phyloP scores from a whole-genome alignment of 1,140 invertebrate species.

The Lasioglossum albipes region DNA sequence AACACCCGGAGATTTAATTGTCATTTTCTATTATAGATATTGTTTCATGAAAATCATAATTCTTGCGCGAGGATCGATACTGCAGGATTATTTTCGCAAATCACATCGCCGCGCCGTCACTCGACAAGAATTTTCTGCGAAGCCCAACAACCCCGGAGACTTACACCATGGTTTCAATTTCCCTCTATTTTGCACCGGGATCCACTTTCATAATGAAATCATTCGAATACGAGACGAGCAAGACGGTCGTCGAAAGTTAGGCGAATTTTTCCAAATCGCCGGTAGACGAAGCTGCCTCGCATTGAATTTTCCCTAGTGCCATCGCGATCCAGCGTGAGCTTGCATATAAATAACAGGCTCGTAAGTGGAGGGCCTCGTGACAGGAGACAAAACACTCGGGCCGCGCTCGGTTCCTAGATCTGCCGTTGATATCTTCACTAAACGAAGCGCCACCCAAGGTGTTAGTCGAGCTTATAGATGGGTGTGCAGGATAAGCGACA shows the following conservation, averaged over 20 bases:
- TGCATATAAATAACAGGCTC: conserved; percentile 66
- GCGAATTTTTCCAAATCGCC: conserved; percentile 4
- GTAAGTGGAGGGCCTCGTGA: conserved; percentile 65
- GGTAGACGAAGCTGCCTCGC: not conserved
- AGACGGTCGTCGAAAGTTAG: not conserved
- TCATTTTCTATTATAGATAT: no score
- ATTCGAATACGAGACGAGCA: no score
- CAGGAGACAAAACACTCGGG: conserved; percentile 70
- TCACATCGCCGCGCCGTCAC: no score
- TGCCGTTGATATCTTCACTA: conserved; percentile 73
- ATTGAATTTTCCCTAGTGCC: conserved; percentile 36
- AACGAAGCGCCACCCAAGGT: conserved; percentile 77
- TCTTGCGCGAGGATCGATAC: no score
- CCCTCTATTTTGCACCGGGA: no score
- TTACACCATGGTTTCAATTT: no score
- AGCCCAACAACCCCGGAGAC: no score
- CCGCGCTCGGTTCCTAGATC: conserved; percentile 68
- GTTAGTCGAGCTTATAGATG: conserved; percentile 70
- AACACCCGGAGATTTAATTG: no score
- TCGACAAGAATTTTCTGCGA: no score
- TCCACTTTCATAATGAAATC: no score
- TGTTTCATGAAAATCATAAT: no score
- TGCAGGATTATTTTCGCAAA: no score
- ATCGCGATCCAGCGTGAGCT: conserved; percentile 30
- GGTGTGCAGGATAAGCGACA: conserved; percentile 66